Conservation (phyloP, 2,797 vertebrate genomes). For the Hyperoplus immaculatus region DNA sequence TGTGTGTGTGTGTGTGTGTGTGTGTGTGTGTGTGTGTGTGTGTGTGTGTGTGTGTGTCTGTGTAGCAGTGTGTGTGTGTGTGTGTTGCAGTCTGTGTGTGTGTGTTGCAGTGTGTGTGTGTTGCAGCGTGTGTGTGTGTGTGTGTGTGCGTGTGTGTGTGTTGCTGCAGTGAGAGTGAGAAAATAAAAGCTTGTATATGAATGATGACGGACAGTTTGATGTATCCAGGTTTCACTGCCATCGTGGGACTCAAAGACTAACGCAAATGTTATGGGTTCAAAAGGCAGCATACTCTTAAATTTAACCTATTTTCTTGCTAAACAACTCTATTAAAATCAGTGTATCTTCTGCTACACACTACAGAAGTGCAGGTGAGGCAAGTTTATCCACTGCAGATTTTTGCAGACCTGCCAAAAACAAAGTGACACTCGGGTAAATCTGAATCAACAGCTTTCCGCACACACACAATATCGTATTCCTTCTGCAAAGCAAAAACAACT, state of each 20-base stretch:
- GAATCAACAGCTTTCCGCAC: not conserved
- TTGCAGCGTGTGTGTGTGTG: not conserved
- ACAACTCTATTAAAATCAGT: not conserved
- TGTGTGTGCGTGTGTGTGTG: slow-evolving; percentile 34
- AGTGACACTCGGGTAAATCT: slow-evolving; percentile 12
- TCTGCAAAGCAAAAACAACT: slow-evolving; percentile 26
- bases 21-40: no score
- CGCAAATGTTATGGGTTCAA: slow-evolving; percentile 20
- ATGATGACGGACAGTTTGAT: slow-evolving; percentile 43
- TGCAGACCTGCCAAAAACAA: slow-evolving; percentile 27
- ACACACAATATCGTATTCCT: not conserved
- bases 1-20: slow-evolving; percentile 24
- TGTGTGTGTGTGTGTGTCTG: slow-evolving; percentile 10
- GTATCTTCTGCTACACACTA: slow-evolving; percentile 1
- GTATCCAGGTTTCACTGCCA: slow-evolving; percentile 22
- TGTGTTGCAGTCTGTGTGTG: slow-evolving; percentile 17
- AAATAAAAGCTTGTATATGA: slow-evolving; percentile 55
- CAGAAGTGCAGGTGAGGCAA: slow-evolving; percentile 27
- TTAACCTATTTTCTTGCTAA: slow-evolving; percentile 16
- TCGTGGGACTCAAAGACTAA: slow-evolving; percentile 19
- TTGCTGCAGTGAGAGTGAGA: slow-evolving; percentile 45
- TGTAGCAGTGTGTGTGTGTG: slow-evolving; percentile 9
- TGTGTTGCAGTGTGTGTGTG: no score
- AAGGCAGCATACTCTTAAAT: slow-evolving; percentile 19
- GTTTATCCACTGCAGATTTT: slow-evolving; percentile 36